Conservation (phyloP, 2,113 vertebrate species). For the Sus scrofa region T2T-Sscrofa CM000827.6:91486501-91487000, state of each 20-base stretch:
- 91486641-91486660: neutral
- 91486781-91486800: neutral
- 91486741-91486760: neutral
- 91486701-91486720: neutral
- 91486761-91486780: neutral
- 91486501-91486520: neutral
- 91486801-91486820: neutral
- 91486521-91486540: neutral
- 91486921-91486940: neutral
- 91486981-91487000: neutral
- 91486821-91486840: neutral
- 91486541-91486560: neutral
- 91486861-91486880: neutral
- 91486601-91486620: conserved; percentile 13
- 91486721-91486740: neutral
- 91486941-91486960: neutral
- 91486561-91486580: neutral
- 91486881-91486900: neutral
- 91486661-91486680: neutral
- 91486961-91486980: neutral
- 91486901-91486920: conserved; percentile 1
- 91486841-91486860: neutral
- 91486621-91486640: neutral
- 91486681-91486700: neutral
- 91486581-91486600: neutral